Evolutionary conservation across 2,797 vertebrate species (phyloP).

Genomic region (Trachurus trachurus): DNA sequence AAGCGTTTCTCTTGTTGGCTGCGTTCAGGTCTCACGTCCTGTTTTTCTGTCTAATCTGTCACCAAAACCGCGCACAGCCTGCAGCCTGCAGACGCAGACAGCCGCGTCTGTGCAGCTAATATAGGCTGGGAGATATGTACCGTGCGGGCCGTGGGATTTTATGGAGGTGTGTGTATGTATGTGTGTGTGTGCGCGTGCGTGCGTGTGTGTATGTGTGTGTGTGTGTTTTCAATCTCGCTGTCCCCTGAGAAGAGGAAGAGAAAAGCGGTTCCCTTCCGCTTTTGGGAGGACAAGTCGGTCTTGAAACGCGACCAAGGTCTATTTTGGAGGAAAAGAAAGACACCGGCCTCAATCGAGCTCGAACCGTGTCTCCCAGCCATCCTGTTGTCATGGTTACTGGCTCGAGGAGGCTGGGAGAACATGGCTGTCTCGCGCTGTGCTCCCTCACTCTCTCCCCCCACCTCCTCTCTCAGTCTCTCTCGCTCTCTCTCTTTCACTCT

Average conservation of each 20-base stretch:
- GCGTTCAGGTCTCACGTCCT: conserved; percentile 4
- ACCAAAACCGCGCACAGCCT: conserved; percentile 6
- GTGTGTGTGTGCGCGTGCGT: conserved; percentile 21
- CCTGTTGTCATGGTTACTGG: conserved; percentile 99
- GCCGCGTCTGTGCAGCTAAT: conserved; percentile 55
- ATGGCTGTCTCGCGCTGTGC: conserved; percentile 86
- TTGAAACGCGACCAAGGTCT: conserved; percentile 84
- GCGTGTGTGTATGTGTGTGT: conserved; percentile 11
- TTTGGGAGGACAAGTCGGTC: conserved; percentile 73
- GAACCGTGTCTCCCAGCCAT: conserved; percentile 94
- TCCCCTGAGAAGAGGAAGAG: conserved; percentile 48
- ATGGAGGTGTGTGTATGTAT: conserved; percentile 50
- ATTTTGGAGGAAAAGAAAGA: conserved; percentile 85
- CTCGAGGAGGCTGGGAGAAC: conserved; percentile 92
- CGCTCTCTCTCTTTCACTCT: conserved; percentile 4
- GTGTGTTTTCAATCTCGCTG: neutral
- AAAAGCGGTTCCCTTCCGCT: conserved; percentile 73
- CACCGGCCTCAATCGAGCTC: conserved; percentile 88
- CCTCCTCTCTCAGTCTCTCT: conserved; percentile 34
- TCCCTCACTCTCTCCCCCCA: conserved; percentile 19
- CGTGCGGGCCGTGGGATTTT: conserved; percentile 68
- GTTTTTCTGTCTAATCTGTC: conserved; percentile 33
- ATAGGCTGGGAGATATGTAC: conserved; percentile 32
- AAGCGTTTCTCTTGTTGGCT: conserved; percentile 5
- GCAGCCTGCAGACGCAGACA: conserved; percentile 31